phyloP scores from a whole-genome alignment of 2,113 vertebrate species.

The Mystacornis crossleyi region DNA sequence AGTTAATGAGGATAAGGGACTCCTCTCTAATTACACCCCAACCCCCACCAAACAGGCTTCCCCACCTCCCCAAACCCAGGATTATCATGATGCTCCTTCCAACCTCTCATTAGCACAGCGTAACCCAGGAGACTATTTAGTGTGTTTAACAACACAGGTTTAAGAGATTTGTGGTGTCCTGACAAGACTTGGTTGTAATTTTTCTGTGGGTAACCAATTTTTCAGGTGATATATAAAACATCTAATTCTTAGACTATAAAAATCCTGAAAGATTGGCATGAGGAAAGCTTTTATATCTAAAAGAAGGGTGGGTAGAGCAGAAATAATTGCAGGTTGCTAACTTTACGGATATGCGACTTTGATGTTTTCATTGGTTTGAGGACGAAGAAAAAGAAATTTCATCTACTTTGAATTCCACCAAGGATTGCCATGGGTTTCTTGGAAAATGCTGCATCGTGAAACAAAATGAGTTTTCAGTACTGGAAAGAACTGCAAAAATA shows the following conservation, averaged over 20 bases:
- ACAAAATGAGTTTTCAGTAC: not conserved
- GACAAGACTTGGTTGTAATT: not conserved
- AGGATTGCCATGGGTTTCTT: not conserved
- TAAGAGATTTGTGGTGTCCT: not conserved
- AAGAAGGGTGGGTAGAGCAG: not conserved
- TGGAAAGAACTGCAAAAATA: not conserved
- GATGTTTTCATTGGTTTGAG: not conserved
- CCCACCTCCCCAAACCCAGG: not conserved
- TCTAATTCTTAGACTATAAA: not conserved
- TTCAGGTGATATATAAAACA: not conserved
- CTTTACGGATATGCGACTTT: fast-evolving
- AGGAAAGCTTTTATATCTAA: not conserved
- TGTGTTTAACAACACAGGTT: not conserved
- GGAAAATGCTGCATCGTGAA: not conserved
- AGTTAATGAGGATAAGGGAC: not conserved
- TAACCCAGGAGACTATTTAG: not conserved
- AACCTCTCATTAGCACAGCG: not conserved
- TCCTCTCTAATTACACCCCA: not conserved
- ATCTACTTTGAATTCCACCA: not conserved
- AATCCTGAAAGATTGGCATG: not conserved
- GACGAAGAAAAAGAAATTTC: not conserved
- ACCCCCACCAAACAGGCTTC: not conserved
- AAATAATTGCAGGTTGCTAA: not conserved
- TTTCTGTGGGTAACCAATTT: not conserved
- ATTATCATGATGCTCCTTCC: not conserved